Evolutionary conservation across 1,140 invertebrate species (phyloP), one percentile per base, ranked within the genome.

Genomic region (Diabrotica virgifera): DNA sequence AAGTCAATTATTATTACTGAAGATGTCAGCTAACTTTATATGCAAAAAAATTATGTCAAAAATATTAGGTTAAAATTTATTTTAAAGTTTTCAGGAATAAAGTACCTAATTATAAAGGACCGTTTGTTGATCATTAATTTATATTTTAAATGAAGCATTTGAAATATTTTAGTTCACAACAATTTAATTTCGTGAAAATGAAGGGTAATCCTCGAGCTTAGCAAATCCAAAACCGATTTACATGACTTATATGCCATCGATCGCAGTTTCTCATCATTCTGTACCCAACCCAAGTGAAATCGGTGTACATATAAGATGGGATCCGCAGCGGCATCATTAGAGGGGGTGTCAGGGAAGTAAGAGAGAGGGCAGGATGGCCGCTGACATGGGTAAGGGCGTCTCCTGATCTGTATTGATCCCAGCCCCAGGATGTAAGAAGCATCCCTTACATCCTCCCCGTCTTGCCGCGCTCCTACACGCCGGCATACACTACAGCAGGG

Each of bases 371-470:
- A 73, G 68, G 70, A 76, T 76, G 76, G 76, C 74, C 69, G 74
- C 75, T 78, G 76, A 78, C 76, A 78, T 72, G 75, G 73, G 71
- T 75, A 74, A 74, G 74, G 74, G 75, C 67, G 74, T 72, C 74
- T 76, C 74, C 76, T 78, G 76, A 78, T 78, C 75, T 76, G 76
- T 78, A 78, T 78, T 75, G 76, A 78, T 78, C 76, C 71, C 70
- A 59, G 70, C 72, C 71, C 71, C 74, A 70, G 74, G 74, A 78
- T 76, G 73, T 78, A 78, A 78, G 76, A 78, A 77, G 75, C 76
- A 76, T 68, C 76, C 76, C 75, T 78, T 78, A 78, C 73, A 71
- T 78, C 70, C 69, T 65, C 66, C 70, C 73, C 65, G 65, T 46
- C 11, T 14, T 38, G 61, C 62, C 40, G 13, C 68, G 66, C 63